Percentiles rank a stretch among this genome's conserved stretches.
These are phyloP conservation scores for Cephus nigrinus DNA, from an alignment of 2,888 invertebrate species.

Conservation along the genomic window DNA sequence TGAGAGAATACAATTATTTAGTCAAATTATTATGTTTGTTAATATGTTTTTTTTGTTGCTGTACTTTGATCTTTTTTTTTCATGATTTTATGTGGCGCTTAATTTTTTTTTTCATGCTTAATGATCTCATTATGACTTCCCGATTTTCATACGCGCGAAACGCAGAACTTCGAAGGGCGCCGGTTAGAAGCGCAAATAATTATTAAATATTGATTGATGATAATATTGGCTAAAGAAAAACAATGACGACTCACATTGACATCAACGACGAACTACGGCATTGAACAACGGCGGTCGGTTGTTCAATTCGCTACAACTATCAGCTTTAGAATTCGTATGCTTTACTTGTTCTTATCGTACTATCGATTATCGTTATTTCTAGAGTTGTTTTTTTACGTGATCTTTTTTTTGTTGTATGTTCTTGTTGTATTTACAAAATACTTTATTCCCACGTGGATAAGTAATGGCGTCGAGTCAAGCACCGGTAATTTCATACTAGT, in stretches of 20 bases:
- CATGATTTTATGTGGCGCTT: no score
- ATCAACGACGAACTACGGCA: slow-evolving; percentile 56
- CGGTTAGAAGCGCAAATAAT: not conserved
- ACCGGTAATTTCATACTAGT: no score
- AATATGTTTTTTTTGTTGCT: not conserved
- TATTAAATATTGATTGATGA: not conserved
- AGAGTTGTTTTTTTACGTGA: slow-evolving; percentile 20
- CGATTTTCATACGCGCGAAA: not conserved
- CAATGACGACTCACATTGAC: slow-evolving; percentile 51
- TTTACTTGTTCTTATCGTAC: slow-evolving; percentile 60
- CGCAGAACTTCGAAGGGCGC: not conserved
- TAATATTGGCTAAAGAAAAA: slow-evolving; percentile 3
- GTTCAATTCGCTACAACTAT: slow-evolving; percentile 61
- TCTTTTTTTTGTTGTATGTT: not conserved
- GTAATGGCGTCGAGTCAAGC: no score
- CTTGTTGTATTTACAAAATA: slow-evolving; percentile 30
- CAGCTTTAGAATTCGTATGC: slow-evolving; percentile 65
- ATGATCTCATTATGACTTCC: not conserved
- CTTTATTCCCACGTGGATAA: slow-evolving; percentile 13
- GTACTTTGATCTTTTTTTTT: not conserved
- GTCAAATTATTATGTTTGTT: not conserved
- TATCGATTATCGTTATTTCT: slow-evolving; percentile 42
- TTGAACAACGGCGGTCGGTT: slow-evolving; percentile 51
- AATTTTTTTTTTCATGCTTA: not conserved
- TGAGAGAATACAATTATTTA: not conserved